These are phyloP conservation scores for Dryocosmus kuriphilus DNA, from an alignment of 2,888 invertebrate species.

Conservation along the genomic window DNA sequence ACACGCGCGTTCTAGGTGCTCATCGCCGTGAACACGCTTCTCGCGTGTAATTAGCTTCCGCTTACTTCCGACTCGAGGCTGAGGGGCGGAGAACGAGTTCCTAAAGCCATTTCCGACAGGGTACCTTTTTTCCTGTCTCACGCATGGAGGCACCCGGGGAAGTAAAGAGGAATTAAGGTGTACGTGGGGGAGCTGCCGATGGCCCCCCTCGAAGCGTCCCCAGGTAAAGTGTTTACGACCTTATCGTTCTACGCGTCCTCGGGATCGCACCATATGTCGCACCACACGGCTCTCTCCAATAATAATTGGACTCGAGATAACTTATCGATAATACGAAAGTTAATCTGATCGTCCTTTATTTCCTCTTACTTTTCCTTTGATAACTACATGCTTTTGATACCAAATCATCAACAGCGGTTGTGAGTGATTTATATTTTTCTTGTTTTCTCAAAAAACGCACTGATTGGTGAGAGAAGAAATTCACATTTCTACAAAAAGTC, in stretches of 20 bases:
- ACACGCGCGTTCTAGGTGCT: constrained; percentile 50
- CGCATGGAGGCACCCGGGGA: constrained; percentile 70
- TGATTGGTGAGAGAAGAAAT: too few relatives aligned
- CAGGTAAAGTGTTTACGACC: constrained; percentile 58
- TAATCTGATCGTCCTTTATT: constrained; percentile 29
- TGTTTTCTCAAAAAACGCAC: neutral
- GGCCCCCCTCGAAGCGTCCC: constrained; percentile 60
- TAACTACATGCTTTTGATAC: neutral
- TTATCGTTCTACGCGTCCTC: constrained; percentile 59
- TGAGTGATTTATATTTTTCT: neutral
- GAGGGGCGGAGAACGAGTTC: constrained; percentile 50
- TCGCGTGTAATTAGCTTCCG: constrained; percentile 72
- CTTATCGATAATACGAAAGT: constrained; percentile 48
- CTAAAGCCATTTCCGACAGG: constrained; percentile 73
- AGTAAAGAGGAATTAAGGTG: constrained; percentile 63
- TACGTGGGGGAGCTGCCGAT: constrained; percentile 53
- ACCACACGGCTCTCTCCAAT: constrained; percentile 44
- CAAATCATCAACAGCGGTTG: neutral
- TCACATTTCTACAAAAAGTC: too few relatives aligned
- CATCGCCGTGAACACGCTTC: constrained; percentile 60
- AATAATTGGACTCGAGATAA: constrained; percentile 58
- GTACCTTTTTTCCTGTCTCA: constrained; percentile 67
- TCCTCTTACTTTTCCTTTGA: neutral
- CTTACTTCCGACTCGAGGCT: constrained; percentile 69
- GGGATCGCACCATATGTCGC: constrained; percentile 56